Conservation (phyloP, 2,888 invertebrate genomes). For the Parnassius smintheus region DNA sequence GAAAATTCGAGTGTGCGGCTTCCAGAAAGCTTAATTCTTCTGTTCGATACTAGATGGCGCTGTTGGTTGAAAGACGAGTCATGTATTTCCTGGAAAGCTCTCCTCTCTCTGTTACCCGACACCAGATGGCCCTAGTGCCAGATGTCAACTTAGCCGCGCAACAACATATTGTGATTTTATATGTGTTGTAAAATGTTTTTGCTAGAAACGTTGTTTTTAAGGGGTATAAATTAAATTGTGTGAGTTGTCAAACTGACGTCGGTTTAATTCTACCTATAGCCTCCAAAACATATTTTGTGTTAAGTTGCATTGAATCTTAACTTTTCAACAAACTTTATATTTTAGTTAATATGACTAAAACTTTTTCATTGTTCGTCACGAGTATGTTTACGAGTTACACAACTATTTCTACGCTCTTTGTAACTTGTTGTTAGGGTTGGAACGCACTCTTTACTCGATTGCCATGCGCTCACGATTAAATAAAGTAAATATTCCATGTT, state of each 20-base stretch:
- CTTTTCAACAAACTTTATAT: not conserved
- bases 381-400: conserved; percentile 1
- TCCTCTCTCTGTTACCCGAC: too few species aligned
- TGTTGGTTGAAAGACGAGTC: too few species aligned
- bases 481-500: too few species aligned
- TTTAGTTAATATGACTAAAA: conserved; percentile 18
- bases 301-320: not conserved
- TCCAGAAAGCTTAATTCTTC: too few species aligned
- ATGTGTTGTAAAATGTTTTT: conserved; percentile 76
- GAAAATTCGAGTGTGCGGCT: too few species aligned
- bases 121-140: too few species aligned
- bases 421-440: not conserved
- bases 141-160: too few species aligned
- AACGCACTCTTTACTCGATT: too few species aligned
- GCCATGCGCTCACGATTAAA: too few species aligned
- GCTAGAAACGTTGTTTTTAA: conserved; percentile 67
- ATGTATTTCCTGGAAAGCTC: too few species aligned
- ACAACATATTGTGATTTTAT: conserved; percentile 66
- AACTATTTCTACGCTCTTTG: not conserved
- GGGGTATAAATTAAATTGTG: conserved; percentile 66
- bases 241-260: conserved; percentile 74
- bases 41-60: too few species aligned
- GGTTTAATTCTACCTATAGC: conserved; percentile 63
- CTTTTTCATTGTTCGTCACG: conserved; percentile 19
- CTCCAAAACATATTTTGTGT: not conserved